Conservation (phyloP, 2,888 invertebrate species). For the Caenorhabditis macrosperma region DNA sequence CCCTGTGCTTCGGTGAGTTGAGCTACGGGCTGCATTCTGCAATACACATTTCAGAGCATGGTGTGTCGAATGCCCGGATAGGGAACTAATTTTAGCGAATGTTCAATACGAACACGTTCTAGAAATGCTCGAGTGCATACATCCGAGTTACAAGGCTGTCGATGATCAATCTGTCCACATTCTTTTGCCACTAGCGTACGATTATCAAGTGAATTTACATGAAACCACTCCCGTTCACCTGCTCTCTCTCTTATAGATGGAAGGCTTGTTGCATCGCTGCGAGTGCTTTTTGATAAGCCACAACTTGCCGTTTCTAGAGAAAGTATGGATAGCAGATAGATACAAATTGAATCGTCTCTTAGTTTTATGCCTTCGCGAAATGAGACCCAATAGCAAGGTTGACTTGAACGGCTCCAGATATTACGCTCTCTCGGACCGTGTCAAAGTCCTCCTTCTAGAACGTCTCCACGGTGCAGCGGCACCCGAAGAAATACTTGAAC, state of each 20-base stretch:
- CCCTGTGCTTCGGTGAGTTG: slow-evolving; percentile 70
- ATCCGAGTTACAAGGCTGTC: slow-evolving; percentile 79
- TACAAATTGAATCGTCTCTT: slow-evolving; percentile 79
- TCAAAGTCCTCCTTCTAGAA: slow-evolving; percentile 79
- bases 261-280: slow-evolving; percentile 80
- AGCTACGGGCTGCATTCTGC: background rate
- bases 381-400: slow-evolving; percentile 77
- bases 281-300: slow-evolving; percentile 79
- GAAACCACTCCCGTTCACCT: background rate
- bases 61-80: slow-evolving; percentile 80
- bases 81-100: slow-evolving; percentile 80
- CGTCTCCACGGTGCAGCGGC: slow-evolving; percentile 78
- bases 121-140: slow-evolving; percentile 79
- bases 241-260: slow-evolving; percentile 72
- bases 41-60: slow-evolving; percentile 70
- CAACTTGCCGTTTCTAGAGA: slow-evolving; percentile 79
- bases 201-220: slow-evolving; percentile 75
- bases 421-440: slow-evolving; percentile 78
- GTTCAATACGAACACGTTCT: slow-evolving; percentile 79
- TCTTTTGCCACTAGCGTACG: slow-evolving; percentile 79
- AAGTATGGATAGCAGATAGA: slow-evolving; percentile 80
- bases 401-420: slow-evolving; percentile 79
- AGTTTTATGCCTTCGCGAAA: slow-evolving; percentile 78
- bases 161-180: slow-evolving; percentile 79
- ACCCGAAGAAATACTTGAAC: slow-evolving; percentile 79